These are phyloP conservation scores for Chrysotoxum bicinctum DNA, from an alignment of 2,888 invertebrate genomes.

Conservation along the genomic window DNA sequence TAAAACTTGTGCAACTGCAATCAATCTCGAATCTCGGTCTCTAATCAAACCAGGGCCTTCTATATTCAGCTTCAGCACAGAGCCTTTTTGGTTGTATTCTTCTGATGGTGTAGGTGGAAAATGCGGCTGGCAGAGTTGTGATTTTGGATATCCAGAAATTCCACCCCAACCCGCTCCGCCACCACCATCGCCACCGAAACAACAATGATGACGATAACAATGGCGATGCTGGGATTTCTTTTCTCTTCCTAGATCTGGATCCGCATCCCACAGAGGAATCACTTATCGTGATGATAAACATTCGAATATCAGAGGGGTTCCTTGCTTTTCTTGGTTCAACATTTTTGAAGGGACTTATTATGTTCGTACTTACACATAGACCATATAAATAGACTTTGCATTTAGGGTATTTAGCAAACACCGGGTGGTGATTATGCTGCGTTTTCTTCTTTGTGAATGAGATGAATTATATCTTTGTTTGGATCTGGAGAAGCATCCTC, in stretches of 20 bases:
- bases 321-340: conserved; percentile 1
- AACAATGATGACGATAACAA: not conserved
- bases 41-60: conserved; percentile 51
- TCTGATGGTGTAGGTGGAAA: conserved; percentile 8
- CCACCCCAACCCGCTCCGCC: not conserved
- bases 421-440: conserved; percentile 58
- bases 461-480: conserved; percentile 38
- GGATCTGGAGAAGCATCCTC: conserved; percentile 13
- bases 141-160: conserved; percentile 25
- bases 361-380: not conserved
- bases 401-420: conserved; percentile 44
- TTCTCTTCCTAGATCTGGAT: conserved; percentile 30
- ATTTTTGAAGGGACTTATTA: conserved; percentile 26
- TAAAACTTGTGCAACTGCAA: conserved; percentile 64
- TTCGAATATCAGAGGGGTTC: conserved; percentile 47
- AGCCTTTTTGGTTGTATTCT: conserved; percentile 8
- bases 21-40: conserved; percentile 55
- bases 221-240: not conserved
- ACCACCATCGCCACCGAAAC: not conserved
- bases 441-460: conserved; percentile 34
- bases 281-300: conserved; percentile 59
- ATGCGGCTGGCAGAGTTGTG: conserved; percentile 16
- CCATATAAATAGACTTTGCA: conserved; percentile 30
- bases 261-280: conserved; percentile 41
- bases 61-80: conserved; percentile 17